Conservation (phyloP, 2,113 vertebrate genomes). For the Alouatta palliata region DNA sequence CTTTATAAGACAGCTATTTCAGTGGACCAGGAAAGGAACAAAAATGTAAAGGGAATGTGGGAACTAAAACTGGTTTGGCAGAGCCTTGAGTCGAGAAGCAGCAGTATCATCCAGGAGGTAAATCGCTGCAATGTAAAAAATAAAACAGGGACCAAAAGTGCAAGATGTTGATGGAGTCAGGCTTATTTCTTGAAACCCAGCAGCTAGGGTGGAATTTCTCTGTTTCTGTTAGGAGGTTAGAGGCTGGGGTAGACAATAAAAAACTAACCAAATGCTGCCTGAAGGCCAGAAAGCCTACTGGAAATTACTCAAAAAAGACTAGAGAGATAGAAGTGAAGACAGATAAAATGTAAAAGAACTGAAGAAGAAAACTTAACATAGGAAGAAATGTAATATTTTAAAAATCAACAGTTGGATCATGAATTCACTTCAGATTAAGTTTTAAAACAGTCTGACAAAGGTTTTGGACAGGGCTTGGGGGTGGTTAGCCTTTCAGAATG, state of each 20-base stretch:
- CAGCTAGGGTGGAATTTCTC: background rate
- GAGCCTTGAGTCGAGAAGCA: background rate
- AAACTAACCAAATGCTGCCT: background rate
- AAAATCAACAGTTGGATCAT: background rate
- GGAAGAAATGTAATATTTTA: background rate
- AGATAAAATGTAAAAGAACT: background rate
- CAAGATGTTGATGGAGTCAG: background rate
- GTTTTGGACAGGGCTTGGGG: too few species aligned
- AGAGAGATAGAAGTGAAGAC: background rate
- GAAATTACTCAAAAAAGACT: background rate
- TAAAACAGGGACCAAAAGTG: background rate
- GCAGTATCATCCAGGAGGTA: background rate
- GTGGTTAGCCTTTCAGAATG: background rate
- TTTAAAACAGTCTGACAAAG: background rate
- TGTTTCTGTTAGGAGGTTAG: background rate
- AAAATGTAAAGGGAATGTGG: background rate
- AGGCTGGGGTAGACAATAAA: background rate
- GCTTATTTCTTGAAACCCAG: background rate
- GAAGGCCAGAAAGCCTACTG: background rate
- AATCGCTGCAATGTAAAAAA: background rate
- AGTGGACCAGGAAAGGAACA: background rate
- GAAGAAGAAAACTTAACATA: background rate
- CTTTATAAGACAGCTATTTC: constrained; percentile 3
- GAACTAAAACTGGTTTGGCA: background rate
- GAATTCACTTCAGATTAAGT: background rate